Evolutionary conservation across 2,113 vertebrate genomes (phyloP).

Genomic region (Atractosteus spatula): DNA sequence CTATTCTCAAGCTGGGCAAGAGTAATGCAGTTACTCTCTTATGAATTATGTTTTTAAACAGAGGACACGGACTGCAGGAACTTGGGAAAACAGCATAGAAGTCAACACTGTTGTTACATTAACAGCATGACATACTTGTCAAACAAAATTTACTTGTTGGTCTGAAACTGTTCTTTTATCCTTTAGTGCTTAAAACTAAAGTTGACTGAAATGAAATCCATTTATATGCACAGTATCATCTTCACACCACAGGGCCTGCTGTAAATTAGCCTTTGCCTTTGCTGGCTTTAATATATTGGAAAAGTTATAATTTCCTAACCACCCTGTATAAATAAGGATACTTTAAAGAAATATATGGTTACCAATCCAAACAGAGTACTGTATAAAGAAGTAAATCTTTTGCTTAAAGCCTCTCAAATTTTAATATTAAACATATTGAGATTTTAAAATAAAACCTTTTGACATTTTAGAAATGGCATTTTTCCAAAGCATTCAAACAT

Average conservation of each 20-base stretch:
- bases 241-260: background rate
- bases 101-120: background rate
- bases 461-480: no score
- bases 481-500: no score
- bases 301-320: background rate
- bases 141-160: background rate
- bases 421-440: no score
- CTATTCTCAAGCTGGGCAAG: no score
- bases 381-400: no score
- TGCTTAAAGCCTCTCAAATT: no score
- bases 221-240: background rate
- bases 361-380: no score
- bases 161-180: slow-evolving; percentile 1
- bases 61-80: background rate
- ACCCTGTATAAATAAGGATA: no score
- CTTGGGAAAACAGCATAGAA: background rate
- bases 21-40: no score
- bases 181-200: background rate
- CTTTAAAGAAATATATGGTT: no score
- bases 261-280: background rate
- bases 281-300: background rate
- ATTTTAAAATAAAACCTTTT: no score
- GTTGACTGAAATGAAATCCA: background rate
- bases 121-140: background rate
- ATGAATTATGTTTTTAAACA: no score